Percentiles rank a stretch among this genome's conserved stretches.
Conservation (phyloP, 2,113 vertebrate species). For the Tamias sibiricus region DNA sequence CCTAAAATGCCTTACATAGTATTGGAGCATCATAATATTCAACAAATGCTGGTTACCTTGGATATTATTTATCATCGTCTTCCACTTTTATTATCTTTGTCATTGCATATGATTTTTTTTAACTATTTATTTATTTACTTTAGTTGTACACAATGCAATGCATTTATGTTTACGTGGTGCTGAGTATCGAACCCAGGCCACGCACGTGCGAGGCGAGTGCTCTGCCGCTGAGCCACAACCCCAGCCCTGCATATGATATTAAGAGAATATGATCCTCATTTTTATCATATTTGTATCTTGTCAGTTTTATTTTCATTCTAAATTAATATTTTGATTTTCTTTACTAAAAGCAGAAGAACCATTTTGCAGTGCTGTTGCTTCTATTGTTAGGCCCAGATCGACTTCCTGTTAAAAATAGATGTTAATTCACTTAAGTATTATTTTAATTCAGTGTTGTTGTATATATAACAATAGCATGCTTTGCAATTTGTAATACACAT, state of each 20-base stretch:
- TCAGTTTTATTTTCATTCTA: conserved; percentile 20
- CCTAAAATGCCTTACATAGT: neutral
- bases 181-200: no score
- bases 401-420: neutral
- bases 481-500: no score
- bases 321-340: conserved; percentile 16
- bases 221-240: no score
- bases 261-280: conserved; percentile 2
- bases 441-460: no score
- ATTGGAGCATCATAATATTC: neutral
- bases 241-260: neutral
- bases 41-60: neutral
- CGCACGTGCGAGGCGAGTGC: no score
- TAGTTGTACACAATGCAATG: no score
- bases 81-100: neutral
- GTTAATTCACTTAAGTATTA: neutral
- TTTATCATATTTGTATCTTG: neutral
- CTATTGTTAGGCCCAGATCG: neutral
- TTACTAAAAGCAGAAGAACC: neutral
- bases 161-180: no score
- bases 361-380: neutral
- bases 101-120: neutral
- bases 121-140: no score
- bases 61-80: neutral
- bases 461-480: no score